Conservation (phyloP, 2,797 vertebrate species). For the Martes flavigula region DNA sequence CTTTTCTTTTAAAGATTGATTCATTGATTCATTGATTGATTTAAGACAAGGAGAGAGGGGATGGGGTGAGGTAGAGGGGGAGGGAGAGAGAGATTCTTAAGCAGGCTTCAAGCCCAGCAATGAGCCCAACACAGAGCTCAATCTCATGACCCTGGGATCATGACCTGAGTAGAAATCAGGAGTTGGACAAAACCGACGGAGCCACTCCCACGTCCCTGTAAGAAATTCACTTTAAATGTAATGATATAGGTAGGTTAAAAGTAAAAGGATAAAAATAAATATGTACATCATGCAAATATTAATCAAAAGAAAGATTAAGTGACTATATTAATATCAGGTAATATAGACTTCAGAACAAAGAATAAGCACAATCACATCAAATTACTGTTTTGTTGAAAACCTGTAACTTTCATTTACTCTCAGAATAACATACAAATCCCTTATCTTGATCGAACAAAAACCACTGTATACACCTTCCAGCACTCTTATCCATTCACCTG, state of each 20-base stretch:
- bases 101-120: not conserved
- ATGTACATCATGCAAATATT: not conserved
- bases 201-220: not conserved
- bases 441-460: not conserved
- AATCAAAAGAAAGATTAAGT: not conserved
- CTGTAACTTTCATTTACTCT: not conserved
- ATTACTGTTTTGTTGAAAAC: not conserved
- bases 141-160: not conserved
- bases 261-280: not conserved
- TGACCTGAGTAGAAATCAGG: not conserved
- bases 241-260: not conserved
- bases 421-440: not conserved
- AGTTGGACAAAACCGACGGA: not conserved
- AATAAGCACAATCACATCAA: not conserved
- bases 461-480: rapidly evolving
- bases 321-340: not conserved
- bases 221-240: not conserved
- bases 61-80: not conserved
- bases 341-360: not conserved
- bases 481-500: not conserved
- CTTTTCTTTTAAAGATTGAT: not conserved
- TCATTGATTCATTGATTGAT: not conserved
- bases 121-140: not conserved
- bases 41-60: not conserved
- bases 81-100: not conserved